Percentiles rank a stretch among this genome's conserved stretches.
Evolutionary conservation across 2,888 invertebrate genomes (phyloP).

Genomic region (Ecliptopera silaceata): DNA sequence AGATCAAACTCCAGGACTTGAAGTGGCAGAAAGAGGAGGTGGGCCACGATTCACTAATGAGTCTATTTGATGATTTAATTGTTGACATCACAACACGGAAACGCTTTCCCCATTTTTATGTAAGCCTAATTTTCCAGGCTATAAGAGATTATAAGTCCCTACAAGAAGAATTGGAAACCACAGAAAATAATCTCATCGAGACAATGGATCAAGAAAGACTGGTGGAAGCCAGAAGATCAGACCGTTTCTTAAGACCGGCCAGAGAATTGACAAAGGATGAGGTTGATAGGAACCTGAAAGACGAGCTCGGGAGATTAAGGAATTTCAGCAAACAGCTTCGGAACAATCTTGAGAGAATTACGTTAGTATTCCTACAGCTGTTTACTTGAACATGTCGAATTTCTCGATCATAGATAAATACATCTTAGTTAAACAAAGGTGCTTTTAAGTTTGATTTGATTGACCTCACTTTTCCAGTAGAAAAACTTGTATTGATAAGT

Average conservation of each 20-base stretch:
- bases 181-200: constrained; percentile 86
- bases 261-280: constrained; percentile 87
- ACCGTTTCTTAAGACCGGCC: constrained; percentile 85
- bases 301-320: constrained; percentile 84
- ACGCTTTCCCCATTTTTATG: too few species aligned
- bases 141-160: constrained; percentile 87
- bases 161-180: constrained; percentile 85
- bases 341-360: constrained; percentile 83
- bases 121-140: constrained; percentile 65
- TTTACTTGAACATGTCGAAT: neutral
- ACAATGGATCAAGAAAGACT: constrained; percentile 87
- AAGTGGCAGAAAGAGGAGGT: constrained; percentile 91
- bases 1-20: constrained; percentile 88
- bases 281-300: constrained; percentile 84
- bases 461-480: too few species aligned
- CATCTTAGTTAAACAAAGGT: too few species aligned
- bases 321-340: constrained; percentile 82
- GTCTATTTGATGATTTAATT: too few species aligned
- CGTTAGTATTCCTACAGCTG: constrained; percentile 59
- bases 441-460: too few species aligned
- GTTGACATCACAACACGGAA: too few species aligned
- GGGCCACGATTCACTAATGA: neutral
- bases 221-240: constrained; percentile 88
- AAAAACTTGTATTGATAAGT: too few species aligned
- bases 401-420: too few species aligned